phyloP scores from a whole-genome alignment of 2,113 vertebrate genomes.

The Suricata suricatta region DNA sequence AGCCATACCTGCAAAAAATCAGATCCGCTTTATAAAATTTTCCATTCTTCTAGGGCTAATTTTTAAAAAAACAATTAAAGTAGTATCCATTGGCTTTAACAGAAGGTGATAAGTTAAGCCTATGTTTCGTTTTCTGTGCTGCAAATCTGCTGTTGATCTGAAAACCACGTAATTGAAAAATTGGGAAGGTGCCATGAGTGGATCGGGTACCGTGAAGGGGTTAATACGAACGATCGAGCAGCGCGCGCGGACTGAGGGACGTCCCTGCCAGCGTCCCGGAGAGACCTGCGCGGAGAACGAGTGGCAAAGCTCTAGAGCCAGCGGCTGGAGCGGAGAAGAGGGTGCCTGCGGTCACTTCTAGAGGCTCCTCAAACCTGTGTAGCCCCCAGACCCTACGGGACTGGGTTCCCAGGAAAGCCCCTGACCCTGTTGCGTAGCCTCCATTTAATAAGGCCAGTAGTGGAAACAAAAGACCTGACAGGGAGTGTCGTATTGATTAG shows the following conservation, averaged over 20 bases:
- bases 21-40: background rate
- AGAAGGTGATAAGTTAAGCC: background rate
- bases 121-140: background rate
- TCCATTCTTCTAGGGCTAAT: background rate
- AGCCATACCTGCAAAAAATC: background rate
- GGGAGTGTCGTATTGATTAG: background rate
- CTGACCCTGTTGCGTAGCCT: background rate
- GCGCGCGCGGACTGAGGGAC: background rate
- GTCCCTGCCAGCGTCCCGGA: background rate
- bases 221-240: background rate
- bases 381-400: background rate
- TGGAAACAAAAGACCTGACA: background rate
- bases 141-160: background rate
- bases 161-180: background rate
- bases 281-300: background rate
- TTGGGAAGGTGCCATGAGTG: background rate
- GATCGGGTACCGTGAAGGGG: background rate
- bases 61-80: background rate
- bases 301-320: background rate
- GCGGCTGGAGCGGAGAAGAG: background rate
- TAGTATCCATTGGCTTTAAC: background rate
- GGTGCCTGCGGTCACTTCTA: rapidly evolving
- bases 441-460: background rate
- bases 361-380: background rate
- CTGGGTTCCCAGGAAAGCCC: background rate